phyloP scores from a whole-genome alignment of 1,140 invertebrate species.

The Pachypeltis micranthus region DNA sequence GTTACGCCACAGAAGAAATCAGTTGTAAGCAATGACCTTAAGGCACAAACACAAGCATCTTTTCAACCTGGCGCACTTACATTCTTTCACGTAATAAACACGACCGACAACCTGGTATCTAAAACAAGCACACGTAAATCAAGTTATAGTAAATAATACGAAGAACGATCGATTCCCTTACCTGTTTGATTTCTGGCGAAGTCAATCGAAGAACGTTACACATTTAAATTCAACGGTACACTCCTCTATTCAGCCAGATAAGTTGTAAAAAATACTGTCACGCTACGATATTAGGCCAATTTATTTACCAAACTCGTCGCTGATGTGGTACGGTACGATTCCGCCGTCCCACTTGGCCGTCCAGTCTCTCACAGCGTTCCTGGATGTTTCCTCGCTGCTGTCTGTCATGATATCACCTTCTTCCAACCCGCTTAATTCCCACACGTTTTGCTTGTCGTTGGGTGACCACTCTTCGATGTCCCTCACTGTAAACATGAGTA shows the following conservation, averaged over 20 bases:
- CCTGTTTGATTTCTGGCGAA: too few relatives aligned
- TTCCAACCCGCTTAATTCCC: conserved; percentile 44
- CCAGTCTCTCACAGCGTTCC: conserved; percentile 48
- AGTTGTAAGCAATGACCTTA: too few relatives aligned
- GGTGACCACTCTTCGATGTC: conserved; percentile 22
- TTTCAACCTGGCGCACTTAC: too few relatives aligned
- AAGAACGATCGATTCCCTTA: too few relatives aligned
- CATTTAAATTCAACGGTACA: too few relatives aligned
- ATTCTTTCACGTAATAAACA: too few relatives aligned
- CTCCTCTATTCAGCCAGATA: conserved; percentile 14
- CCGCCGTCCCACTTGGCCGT: conserved; percentile 47
- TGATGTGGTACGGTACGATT: conserved; percentile 49
- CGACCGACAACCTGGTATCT: too few relatives aligned
- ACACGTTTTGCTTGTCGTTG: conserved; percentile 29
- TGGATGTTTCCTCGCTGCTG: conserved; percentile 25
- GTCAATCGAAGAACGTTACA: too few relatives aligned
- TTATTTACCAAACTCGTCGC: conserved; percentile 50
- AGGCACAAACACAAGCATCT: too few relatives aligned
- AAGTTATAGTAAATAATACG: too few relatives aligned
- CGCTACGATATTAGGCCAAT: neutral
- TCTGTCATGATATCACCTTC: conserved; percentile 47
- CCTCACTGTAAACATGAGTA: conserved; percentile 23
- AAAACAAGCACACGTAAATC: too few relatives aligned
- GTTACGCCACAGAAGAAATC: too few relatives aligned
- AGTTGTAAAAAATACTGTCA: conserved; percentile 8